These are phyloP conservation scores for Cliona cf. orientalis DNA, from an alignment of 37 sponge, comb jelly and placozoan genomes.

Conservation along the genomic window DNA sequence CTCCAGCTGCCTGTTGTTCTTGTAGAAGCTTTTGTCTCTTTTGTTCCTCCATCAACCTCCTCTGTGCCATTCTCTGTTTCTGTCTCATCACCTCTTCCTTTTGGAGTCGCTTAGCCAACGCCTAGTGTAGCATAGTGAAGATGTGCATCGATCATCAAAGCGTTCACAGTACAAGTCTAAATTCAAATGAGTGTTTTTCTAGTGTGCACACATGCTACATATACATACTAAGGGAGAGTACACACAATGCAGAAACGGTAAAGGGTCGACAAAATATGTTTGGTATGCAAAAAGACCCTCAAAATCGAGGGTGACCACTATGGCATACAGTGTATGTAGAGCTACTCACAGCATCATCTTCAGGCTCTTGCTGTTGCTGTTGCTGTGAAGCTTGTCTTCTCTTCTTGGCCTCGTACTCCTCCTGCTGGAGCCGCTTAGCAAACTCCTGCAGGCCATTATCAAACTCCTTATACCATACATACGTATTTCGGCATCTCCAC, in stretches of 20 bases:
- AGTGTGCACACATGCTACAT: too few species aligned
- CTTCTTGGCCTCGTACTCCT: slow-evolving; percentile 6
- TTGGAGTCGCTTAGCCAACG: slow-evolving; percentile 27
- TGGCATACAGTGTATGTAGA: too few species aligned
- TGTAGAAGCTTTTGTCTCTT: background rate
- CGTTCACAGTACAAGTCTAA: background rate
- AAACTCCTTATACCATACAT: too few species aligned
- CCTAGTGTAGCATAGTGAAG: slow-evolving; percentile 11
- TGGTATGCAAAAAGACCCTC: too few species aligned
- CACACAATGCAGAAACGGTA: too few species aligned
- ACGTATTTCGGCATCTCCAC: too few species aligned
- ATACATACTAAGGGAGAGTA: too few species aligned
- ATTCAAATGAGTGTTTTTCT: background rate
- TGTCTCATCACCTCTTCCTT: slow-evolving; percentile 23
- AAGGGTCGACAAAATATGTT: too few species aligned
- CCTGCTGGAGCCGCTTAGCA: slow-evolving; percentile 20
- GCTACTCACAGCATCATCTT: too few species aligned
- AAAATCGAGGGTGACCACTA: too few species aligned
- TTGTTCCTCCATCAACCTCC: slow-evolving; percentile 8
- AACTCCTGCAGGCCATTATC: slow-evolving; percentile 13
- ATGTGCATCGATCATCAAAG: background rate
- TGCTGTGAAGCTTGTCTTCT: background rate
- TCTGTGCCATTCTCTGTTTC: slow-evolving; percentile 23
- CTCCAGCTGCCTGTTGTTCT: background rate
- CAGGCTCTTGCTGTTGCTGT: background rate